Evolutionary conservation across 35 echinoderm and acorn worm genomes (phyloP).

Genomic region (Nesometra sesokonis): DNA sequence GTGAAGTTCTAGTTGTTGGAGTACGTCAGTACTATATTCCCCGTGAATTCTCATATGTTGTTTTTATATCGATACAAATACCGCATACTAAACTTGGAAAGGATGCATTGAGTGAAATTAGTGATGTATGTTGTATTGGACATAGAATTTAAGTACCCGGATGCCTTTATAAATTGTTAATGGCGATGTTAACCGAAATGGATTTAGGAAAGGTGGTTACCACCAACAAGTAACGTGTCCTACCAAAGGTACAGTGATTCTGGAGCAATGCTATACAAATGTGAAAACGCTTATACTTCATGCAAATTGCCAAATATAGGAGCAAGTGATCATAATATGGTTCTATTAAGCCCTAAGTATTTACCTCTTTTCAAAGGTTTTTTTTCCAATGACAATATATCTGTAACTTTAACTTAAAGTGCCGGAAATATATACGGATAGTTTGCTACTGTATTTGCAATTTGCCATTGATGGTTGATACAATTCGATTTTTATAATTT

Average conservation of each 20-base stretch:
- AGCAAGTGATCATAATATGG: neutral
- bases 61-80: slow-evolving; percentile 3
- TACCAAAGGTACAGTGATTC: neutral
- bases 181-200: slow-evolving; percentile 38
- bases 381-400: too few relatives aligned
- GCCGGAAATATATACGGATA: too few relatives aligned
- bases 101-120: neutral
- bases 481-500: too few relatives aligned
- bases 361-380: too few relatives aligned
- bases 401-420: too few relatives aligned
- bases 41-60: slow-evolving; percentile 28
- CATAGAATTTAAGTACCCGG: slow-evolving; percentile 3
- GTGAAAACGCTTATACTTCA: slow-evolving; percentile 10
- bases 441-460: too few relatives aligned
- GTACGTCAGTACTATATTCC: slow-evolving; percentile 28
- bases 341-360: slow-evolving; percentile 6
- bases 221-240: slow-evolving; percentile 28
- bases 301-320: neutral
- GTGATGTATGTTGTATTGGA: neutral
- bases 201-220: neutral
- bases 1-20: slow-evolving; percentile 28
- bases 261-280: slow-evolving; percentile 33
- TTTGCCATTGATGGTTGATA: too few relatives aligned
- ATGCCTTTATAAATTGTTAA: slow-evolving; percentile 34
- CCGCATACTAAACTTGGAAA: slow-evolving; percentile 10